These are phyloP conservation scores for Cyclina sinensis DNA, from an alignment of 1,140 invertebrate species.

Conservation along the genomic window DNA sequence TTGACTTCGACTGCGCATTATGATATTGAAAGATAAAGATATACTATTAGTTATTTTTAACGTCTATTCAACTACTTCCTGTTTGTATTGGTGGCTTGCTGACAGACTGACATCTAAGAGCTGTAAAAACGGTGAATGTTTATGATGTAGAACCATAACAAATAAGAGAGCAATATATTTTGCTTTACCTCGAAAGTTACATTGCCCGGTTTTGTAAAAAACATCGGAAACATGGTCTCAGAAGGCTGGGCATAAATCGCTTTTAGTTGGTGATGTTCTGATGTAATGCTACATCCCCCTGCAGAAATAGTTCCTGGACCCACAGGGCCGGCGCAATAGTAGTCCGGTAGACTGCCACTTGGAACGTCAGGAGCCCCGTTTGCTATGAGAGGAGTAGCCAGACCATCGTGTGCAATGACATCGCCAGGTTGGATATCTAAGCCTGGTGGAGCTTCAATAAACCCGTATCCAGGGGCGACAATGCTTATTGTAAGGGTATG, in stretches of 20 bases:
- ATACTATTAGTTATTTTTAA: too few relatives aligned
- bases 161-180: background rate
- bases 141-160: background rate
- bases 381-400: background rate
- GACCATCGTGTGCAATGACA: conserved; percentile 21
- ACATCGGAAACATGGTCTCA: background rate
- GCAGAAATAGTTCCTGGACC: background rate
- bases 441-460: too few relatives aligned
- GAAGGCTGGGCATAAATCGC: conserved; percentile 10
- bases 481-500: background rate
- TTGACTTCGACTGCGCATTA: too few relatives aligned
- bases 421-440: conserved; percentile 17
- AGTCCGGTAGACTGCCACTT: background rate
- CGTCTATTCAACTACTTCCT: too few relatives aligned
- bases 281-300: background rate
- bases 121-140: background rate
- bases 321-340: background rate
- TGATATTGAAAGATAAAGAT: too few relatives aligned
- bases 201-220: conserved; percentile 6
- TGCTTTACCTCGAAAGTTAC: conserved; percentile 10
- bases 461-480: background rate
- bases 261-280: conserved; percentile 18
- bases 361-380: background rate
- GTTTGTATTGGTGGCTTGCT: too few relatives aligned
- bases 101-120: too few relatives aligned